These are phyloP conservation scores for Popillia japonica DNA, from an alignment of 1,140 invertebrate species.

Conservation along the genomic window DNA sequence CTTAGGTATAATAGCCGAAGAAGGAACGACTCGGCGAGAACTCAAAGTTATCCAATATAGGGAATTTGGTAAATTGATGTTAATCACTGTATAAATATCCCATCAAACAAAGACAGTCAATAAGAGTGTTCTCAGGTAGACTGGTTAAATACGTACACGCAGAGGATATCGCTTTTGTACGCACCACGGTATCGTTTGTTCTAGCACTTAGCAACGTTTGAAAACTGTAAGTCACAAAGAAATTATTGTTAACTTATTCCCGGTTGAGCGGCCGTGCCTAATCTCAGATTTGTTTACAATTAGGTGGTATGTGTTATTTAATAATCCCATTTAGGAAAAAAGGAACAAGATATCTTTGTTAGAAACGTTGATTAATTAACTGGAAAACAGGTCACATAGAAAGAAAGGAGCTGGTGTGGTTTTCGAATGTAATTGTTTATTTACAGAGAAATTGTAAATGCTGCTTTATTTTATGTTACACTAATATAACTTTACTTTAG, in stretches of 20 bases:
- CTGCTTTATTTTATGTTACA: too few species aligned
- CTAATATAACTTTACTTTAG: too few species aligned
- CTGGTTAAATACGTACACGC: slow-evolving; percentile 6
- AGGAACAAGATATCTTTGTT: slow-evolving; percentile 24
- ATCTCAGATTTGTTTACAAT: slow-evolving; percentile 14
- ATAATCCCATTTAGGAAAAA: slow-evolving; percentile 10
- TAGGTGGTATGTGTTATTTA: slow-evolving; percentile 13
- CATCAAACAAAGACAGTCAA: slow-evolving; percentile 32
- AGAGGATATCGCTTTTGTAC: background rate
- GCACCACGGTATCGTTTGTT: background rate
- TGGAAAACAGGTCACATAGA: background rate
- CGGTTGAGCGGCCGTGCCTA: background rate
- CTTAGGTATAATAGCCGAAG: background rate
- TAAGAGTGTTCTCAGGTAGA: slow-evolving; percentile 28
- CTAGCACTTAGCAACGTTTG: background rate
- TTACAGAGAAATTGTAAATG: too few species aligned
- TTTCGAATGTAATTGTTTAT: too few species aligned
- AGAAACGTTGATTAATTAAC: slow-evolving; percentile 5
- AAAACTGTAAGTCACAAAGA: slow-evolving; percentile 27
- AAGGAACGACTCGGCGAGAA: background rate
- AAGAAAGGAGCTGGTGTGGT: background rate
- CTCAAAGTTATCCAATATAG: slow-evolving; percentile 7
- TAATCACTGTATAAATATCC: slow-evolving; percentile 29
- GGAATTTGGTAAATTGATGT: slow-evolving; percentile 29
- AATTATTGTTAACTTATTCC: slow-evolving; percentile 31